These are phyloP conservation scores for Diadema setosum DNA, from an alignment of 35 echinoderm and acorn worm species.

Conservation along the genomic window DNA sequence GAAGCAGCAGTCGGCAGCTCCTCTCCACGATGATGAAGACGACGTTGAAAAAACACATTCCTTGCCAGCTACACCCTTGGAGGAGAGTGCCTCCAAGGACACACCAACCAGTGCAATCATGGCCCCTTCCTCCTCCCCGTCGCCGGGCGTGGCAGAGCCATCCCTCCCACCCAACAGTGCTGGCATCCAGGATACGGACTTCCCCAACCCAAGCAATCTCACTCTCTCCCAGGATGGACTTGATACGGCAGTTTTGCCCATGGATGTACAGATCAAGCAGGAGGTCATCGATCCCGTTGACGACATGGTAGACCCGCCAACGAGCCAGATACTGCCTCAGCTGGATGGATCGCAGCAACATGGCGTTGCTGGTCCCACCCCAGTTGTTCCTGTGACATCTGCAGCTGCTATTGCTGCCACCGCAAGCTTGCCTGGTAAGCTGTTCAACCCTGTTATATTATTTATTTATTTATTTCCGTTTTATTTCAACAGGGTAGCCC, in stretches of 20 bases:
- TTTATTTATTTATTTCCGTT: too few relatives aligned
- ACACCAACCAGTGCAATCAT: not conserved
- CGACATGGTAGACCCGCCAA: not conserved
- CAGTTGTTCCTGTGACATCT: not conserved
- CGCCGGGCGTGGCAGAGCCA: not conserved
- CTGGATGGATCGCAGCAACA: not conserved
- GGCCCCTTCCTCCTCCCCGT: not conserved
- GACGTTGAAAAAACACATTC: too few relatives aligned
- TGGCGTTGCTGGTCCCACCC: not conserved
- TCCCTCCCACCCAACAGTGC: not conserved
- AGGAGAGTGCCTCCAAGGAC: not conserved
- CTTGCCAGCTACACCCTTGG: not conserved
- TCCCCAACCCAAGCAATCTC: not conserved
- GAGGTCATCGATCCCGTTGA: not conserved
- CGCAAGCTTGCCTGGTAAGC: constrained; percentile 2
- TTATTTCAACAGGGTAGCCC: too few relatives aligned
- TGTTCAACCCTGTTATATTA: too few relatives aligned
- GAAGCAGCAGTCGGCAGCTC: constrained; percentile 42
- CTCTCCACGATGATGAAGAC: not conserved
- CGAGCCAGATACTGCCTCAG: not conserved
- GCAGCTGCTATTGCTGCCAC: not conserved
- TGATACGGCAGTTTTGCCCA: not conserved
- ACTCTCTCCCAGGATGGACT: not conserved
- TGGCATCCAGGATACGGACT: not conserved
- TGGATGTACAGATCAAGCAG: not conserved